A percentile compares a stretch with the other conserved stretches of the same genome.
phyloP scores from a whole-genome alignment of 2,113 vertebrate species.

The Meriones unguiculatus region DNA sequence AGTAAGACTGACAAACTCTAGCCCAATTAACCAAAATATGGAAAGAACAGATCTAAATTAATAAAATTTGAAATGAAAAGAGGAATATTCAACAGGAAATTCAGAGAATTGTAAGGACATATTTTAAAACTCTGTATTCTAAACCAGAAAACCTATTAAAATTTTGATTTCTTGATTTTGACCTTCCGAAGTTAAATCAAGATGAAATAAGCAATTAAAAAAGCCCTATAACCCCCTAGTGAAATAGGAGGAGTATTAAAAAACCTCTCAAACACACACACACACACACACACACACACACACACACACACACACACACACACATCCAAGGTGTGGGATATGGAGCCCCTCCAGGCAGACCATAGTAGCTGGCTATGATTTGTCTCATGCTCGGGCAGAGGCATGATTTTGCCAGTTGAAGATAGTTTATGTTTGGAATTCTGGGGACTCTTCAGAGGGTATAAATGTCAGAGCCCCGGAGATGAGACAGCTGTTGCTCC shows the following conservation, averaged over 20 bases:
- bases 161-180: background rate
- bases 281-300: too few relatives aligned
- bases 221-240: background rate
- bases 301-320: too few relatives aligned
- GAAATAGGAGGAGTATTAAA: background rate
- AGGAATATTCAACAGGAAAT: background rate
- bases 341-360: too few relatives aligned
- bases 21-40: background rate
- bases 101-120: background rate
- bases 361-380: too few relatives aligned
- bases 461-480: too few relatives aligned
- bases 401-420: too few relatives aligned
- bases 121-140: background rate
- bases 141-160: background rate
- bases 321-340: too few relatives aligned
- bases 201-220: background rate
- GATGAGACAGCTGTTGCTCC: too few relatives aligned
- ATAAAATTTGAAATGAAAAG: background rate
- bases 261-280: background rate
- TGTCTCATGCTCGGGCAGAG: too few relatives aligned
- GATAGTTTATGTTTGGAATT: too few relatives aligned
- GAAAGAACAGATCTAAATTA: background rate
- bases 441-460: too few relatives aligned
- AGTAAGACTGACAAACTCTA: background rate
- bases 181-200: background rate